Conservation (phyloP, 2,797 vertebrate genomes). For the Acrossocheilus wenchowensis region DNA sequence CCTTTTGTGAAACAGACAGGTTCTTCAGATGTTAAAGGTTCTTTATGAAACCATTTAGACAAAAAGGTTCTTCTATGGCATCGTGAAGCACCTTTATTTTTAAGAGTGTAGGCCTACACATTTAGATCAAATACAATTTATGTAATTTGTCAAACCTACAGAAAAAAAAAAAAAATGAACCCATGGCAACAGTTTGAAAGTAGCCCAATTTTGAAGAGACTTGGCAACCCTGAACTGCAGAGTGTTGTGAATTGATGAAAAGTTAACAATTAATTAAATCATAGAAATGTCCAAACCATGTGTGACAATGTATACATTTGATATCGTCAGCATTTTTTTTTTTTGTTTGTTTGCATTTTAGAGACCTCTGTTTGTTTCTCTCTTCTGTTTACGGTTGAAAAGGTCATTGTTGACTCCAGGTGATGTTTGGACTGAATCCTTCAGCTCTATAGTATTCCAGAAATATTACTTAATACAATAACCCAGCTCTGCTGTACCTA, state of each 20-base stretch:
- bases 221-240: not conserved
- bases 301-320: not conserved
- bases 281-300: not conserved
- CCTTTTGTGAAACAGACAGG: too few relatives aligned
- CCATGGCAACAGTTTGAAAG: not conserved
- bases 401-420: slow-evolving; percentile 16
- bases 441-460: slow-evolving; percentile 8
- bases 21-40: too few relatives aligned
- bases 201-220: not conserved
- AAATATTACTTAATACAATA: slow-evolving; percentile 19
- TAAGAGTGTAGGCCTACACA: not conserved
- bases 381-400: slow-evolving; percentile 8
- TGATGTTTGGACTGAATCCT: not conserved
- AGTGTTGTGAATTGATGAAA: not conserved
- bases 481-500: slow-evolving; percentile 10
- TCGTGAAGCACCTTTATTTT: too few relatives aligned
- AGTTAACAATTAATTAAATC: too few relatives aligned
- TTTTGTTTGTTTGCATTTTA: not conserved
- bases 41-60: too few relatives aligned
- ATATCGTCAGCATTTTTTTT: not conserved
- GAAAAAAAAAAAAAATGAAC: not conserved
- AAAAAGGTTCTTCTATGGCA: too few relatives aligned
- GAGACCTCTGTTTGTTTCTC: not conserved
- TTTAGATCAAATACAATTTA: not conserved
- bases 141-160: not conserved